Evolutionary conservation across 2,888 invertebrate genomes (phyloP).

Genomic region (Dryococelus australis): DNA sequence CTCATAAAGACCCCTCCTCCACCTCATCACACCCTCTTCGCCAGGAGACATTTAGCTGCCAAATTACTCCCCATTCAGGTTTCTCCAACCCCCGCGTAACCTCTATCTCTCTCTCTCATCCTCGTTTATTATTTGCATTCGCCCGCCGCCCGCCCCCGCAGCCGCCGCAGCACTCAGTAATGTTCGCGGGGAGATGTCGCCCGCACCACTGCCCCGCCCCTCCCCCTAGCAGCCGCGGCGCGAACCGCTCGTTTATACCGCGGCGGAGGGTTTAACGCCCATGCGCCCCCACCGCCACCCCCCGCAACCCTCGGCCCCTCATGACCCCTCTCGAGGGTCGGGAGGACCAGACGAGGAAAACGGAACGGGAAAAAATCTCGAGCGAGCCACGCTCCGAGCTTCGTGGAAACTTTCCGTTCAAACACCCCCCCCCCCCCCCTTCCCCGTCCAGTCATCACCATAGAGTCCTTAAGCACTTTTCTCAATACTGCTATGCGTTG

Average conservation of each 20-base stretch:
- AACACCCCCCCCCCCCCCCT: too few species aligned
- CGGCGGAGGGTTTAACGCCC: constrained; percentile 7
- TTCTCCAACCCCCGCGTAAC: neutral
- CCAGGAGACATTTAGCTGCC: neutral
- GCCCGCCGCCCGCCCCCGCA: neutral
- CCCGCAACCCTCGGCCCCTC: too few species aligned
- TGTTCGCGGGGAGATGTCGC: constrained; percentile 7
- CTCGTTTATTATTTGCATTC: constrained; percentile 16
- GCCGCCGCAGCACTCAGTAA: neutral
- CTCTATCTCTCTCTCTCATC: neutral
- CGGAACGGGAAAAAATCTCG: too few species aligned
- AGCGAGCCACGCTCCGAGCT: too few species aligned
- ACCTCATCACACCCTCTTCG: neutral
- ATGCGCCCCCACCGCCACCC: neutral
- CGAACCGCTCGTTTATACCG: neutral
- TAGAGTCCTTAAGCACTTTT: too few species aligned
- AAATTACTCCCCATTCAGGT: neutral
- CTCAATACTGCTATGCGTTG: too few species aligned
- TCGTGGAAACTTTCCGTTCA: too few species aligned
- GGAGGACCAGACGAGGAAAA: too few species aligned
- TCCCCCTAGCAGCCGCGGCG: neutral
- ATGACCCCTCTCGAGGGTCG: too few species aligned
- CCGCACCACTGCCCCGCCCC: neutral
- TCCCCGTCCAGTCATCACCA: too few species aligned
- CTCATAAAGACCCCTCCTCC: neutral